Base-by-base conservation (phyloP, 2,888 invertebrate genomes). In the Hyposoter dolosus region DNA sequence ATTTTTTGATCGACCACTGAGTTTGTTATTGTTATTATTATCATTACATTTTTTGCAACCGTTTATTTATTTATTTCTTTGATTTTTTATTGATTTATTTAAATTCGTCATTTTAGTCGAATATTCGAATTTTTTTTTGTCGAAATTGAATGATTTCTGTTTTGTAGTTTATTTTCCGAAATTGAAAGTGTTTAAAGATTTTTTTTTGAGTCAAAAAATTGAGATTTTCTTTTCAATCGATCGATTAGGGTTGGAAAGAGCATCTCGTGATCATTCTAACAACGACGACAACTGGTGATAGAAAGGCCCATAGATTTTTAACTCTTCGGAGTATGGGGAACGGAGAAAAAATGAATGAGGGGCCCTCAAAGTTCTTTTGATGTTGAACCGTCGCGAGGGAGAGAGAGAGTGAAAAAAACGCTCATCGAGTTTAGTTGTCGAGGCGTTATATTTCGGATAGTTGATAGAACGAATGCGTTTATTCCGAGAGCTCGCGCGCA, bases 401-500 rank as follows among this genome's bases (percentile, higher is more conserved):
- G 40, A 53, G 23, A 60, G 47, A 17, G 17, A 1, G 15, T 3
- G 12, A 17, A 47, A 17, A 76, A 17, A 60, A 32, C 6, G 19
- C 60, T 80, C 47, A 68, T 19, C 32, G 28, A 60, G 68, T 15
- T 53, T n/a, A 28, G 56, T 43, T 60, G 79, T 15, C 40, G 74
- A 79, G 47, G 45, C 63, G 75, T 74, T 74, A 77, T 69, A 82
- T 85, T 85, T 75, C 43, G 82, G 75, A 82, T 85, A 75, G 78
- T 50, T 53, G 82, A 82, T 85, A 83, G 85, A 71, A 76, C 65
- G 66, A 75, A 80, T 35, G 66, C 68, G 86, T 81, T 83, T 81
- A 86, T 83, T 86, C 83, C 83, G 86, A 86, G 83, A 68, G 68
- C 47, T 15, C 65, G 65, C 32, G 80, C 40, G 63, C 76, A 85